Base-by-base conservation (phyloP, 2,888 invertebrate species). In the Acanthacorydalis orientalis region DNA sequence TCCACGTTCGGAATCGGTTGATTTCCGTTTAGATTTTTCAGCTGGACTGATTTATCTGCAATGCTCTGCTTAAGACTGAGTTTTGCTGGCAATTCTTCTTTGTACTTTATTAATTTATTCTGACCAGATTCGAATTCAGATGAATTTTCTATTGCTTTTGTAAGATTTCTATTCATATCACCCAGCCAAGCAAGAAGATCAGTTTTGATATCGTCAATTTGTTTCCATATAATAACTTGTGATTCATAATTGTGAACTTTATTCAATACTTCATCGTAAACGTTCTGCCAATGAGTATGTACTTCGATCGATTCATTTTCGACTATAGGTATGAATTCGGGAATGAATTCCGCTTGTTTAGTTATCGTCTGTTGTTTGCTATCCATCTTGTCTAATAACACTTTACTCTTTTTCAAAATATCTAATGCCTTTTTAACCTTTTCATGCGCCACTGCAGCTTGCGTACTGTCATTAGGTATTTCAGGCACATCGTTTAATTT, bases 161-260 rank as follows among this genome's bases (percentile, higher is more conserved):
- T 77, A 4, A 95, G 68, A 34, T 78, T 78, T 54, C 82, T 79
- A 49, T 84, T 84, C 16, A 86, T 90, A 59, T 86, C 83, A 50
- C 78, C 77, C 7, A 92, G 61, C 95, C 95, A 95, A 16, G 79
- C 75, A 1, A 83, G 67, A 3, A 93, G 69, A 60, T 88, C 88
- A 52, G 83, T 82, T 60, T 87, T 88, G 0, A 82, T 79, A 50
- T 87, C 86, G 55, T 89, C 85, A 34, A 95, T 83, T 62, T 92
- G 90, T 57, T 88, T 83, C 91, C 92, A 93, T 46, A 92, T 83
- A n/a, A 87, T 81, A 0, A 83, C 73, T 64, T 93, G 90, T 0
- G 88, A 85, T 65, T 95, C 93, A 44, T 84, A 75, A 47, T 80
- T 79, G 62, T 89, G 87, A 16, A 81, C 78, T 54, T 79, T 75